Evolutionary conservation across 2,113 vertebrate species (phyloP), one percentile per base, ranked within the genome.

Genomic region (Lepus timidus): DNA sequence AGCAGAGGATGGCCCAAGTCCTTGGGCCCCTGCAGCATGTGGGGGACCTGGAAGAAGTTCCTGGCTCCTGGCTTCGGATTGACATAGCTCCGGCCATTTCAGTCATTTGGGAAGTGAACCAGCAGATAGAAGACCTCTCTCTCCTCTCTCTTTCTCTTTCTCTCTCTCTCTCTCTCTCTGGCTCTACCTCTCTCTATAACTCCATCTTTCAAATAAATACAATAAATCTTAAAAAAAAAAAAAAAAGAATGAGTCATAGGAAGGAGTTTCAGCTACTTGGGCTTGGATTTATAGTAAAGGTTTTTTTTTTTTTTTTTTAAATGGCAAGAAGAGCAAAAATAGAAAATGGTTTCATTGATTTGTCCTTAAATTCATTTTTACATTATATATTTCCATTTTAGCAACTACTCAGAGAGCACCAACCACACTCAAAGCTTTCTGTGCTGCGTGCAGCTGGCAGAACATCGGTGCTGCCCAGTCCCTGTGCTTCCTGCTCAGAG

Each of bases 361-460:
- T 79, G 51, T 52, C 93, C 70, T 96, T n/a, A 39, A 79, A 62
- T 90, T 92, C 27, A 9, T 70, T 65, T 82, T 75, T 75, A 23
- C 6, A 75, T 58, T 44, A 23, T n/a, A 80, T 27, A 44, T 44
- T 76, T 80, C 36, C 29, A 84, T 58, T 52, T 92, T 49, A 68
- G 11, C 49, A 55, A 9, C 58, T 90, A 67, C 52, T 87, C 76
- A n/a, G 10, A 73, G 44, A 90, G 19, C 9, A 82, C 16, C 58
- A 49, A 61, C 16, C 17, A 80, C n/a, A 90, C 0, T 36, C 61
- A 44, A 51, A 55, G 52, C n/a, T 39, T 33, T 83, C 20, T 51
- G 31, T 25, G 33, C 55, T 16, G 23, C 85, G n/a, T 58, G 55
- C 58, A 88, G 17, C 44, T 55, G 22, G 80, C 27, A 88, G 71